Evolutionary conservation across 2,888 invertebrate species (phyloP), one percentile per base, ranked within the genome.

Genomic region (Microchrysa polita): DNA sequence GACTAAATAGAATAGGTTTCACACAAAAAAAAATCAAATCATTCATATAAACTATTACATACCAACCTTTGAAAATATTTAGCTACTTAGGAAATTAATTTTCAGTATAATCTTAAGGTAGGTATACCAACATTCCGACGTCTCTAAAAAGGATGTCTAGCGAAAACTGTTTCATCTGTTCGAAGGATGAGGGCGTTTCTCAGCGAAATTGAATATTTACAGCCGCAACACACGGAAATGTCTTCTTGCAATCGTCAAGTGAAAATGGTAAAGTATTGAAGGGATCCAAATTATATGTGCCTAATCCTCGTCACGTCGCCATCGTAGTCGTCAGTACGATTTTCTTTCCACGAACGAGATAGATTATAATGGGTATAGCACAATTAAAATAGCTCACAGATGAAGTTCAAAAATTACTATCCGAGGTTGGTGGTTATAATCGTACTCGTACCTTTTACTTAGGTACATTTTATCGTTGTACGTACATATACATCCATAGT

Each of bases 381-480:
- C 65, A 65, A 65, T 65, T 65, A 65, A 65, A 65, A 65, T 65
- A 65, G 48, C 65, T 65, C 65, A 48, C 65, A 65, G 48, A 2
- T 48, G 65, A 65, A 44, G 65, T 65, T 34, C 65, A 34, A 44
- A 44, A 65, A 65, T 65, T 65, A 65, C 65, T n/a, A n/a, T n/a
- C 65, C 34, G 20, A 22, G 20, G 48, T 44, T 65, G 44, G 44
- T 65, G 48, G 44, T 63, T 65, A 65, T 34, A 34, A 7, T 34
- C 27, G 7, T n/a, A n/a, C n/a, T n/a, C n/a, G n/a, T n/a, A n/a
- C n/a, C n/a, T n/a, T n/a, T n/a, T n/a, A n/a, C n/a, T n/a, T n/a
- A n/a, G n/a, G n/a, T n/a, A n/a, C n/a, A n/a, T n/a, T n/a, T n/a
- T n/a, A n/a, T n/a, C 65, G 48, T 44, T 48, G 65, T 65, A 44